A percentile compares a stretch with the other conserved stretches of the same genome.
Conservation (phyloP, 1,140 invertebrate genomes). For the Papilio glaucus region DNA sequence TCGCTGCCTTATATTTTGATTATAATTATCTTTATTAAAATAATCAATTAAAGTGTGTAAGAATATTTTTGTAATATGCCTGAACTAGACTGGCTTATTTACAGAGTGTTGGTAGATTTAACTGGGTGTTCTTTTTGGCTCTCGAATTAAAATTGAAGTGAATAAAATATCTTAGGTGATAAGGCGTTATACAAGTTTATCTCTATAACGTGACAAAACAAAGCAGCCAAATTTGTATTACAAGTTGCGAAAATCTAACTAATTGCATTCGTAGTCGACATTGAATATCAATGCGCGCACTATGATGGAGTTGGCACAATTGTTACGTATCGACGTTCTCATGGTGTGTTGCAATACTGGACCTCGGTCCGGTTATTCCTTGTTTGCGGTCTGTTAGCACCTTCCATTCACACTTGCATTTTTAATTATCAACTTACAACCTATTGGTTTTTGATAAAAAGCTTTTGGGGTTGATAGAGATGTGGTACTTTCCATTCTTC, state of each 20-base stretch:
- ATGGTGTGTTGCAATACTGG: conserved; percentile 63
- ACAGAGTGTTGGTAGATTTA: too few relatives aligned
- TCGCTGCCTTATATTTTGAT: not conserved
- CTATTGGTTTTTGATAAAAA: not conserved
- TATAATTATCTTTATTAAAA: not conserved
- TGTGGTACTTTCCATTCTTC: too few relatives aligned
- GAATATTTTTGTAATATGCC: not conserved
- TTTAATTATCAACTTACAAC: conserved; percentile 47
- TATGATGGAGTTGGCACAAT: conserved; percentile 48
- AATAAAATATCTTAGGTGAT: too few relatives aligned
- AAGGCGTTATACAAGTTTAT: too few relatives aligned
- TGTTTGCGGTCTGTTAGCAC: conserved; percentile 58
- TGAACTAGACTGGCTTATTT: not conserved
- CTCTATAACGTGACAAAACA: not conserved
- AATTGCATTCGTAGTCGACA: conserved; percentile 36
- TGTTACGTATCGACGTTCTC: conserved; percentile 56
- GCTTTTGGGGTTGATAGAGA: too few relatives aligned
- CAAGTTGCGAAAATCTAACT: conserved; percentile 25
- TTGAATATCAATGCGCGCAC: conserved; percentile 38
- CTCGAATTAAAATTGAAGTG: too few relatives aligned
- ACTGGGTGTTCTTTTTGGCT: too few relatives aligned
- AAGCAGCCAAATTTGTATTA: not conserved
- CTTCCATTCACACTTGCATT: conserved; percentile 50
- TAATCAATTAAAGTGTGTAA: not conserved
- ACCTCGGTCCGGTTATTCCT: conserved; percentile 68